Conservation (phyloP, 53 echinoderm and acorn worm species). For the Pentamera pediparva region DNA sequence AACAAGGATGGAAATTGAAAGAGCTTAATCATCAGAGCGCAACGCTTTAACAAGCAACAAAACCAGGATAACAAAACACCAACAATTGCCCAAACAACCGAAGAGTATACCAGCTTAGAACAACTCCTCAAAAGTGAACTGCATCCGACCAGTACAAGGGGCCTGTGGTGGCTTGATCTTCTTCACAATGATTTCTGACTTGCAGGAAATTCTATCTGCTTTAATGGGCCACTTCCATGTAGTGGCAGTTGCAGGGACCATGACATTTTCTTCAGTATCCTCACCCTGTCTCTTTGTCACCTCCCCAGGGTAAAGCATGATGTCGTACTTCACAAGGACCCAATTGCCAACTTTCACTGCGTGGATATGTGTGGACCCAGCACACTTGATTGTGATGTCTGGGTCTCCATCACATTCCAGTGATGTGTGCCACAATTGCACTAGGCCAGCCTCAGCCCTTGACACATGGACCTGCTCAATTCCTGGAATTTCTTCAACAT, state of each 20-base stretch:
- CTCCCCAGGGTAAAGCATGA: not conserved
- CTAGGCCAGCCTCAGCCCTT: not conserved
- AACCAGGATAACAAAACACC: too few relatives aligned
- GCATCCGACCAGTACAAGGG: not conserved
- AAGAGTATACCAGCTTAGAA: too few relatives aligned
- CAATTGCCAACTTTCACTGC: not conserved
- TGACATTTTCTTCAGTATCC: slow-evolving; percentile 1
- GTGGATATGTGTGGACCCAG: not conserved
- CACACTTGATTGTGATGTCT: not conserved
- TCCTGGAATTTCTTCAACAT: not conserved
- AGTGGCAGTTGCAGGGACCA: not conserved
- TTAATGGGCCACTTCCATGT: not conserved
- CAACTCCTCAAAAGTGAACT: not conserved
- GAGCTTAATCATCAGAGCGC: too few relatives aligned
- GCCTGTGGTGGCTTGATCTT: not conserved
- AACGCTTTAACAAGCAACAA: too few relatives aligned
- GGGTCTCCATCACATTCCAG: not conserved
- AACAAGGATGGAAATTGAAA: too few relatives aligned
- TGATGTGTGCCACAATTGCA: not conserved
- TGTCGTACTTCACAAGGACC: not conserved
- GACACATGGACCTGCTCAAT: not conserved
- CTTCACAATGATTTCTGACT: not conserved
- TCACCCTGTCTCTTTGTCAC: not conserved
- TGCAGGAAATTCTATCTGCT: not conserved
- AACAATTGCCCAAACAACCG: too few relatives aligned